These are phyloP conservation scores for Apotomis turbidana DNA, from an alignment of 2,888 invertebrate genomes.

Conservation along the genomic window DNA sequence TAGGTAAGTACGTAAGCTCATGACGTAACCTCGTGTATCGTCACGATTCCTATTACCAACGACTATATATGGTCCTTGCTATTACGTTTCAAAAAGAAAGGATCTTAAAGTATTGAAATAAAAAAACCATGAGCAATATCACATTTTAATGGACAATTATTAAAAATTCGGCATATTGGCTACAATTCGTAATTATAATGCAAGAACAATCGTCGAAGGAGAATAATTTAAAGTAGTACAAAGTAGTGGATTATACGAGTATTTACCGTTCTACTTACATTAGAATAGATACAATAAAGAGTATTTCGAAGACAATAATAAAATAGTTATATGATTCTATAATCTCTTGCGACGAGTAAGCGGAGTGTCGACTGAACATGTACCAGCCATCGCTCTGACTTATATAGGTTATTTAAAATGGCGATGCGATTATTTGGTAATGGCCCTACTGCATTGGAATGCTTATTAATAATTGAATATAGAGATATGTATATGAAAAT, in stretches of 20 bases:
- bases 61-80: too few relatives aligned
- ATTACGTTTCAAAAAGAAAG: neutral
- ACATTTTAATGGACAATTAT: constrained; percentile 80
- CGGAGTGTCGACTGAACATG: neutral
- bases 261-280: constrained; percentile 21
- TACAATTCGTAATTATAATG: constrained; percentile 51
- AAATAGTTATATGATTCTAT: constrained; percentile 20
- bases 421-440: constrained; percentile 52
- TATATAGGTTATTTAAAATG: constrained; percentile 34
- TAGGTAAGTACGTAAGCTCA: neutral
- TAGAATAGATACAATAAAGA: constrained; percentile 26
- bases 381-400: constrained; percentile 3
- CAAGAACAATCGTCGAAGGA: constrained; percentile 39
- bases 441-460: constrained; percentile 68
- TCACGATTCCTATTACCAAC: constrained; percentile 18
- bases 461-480: constrained; percentile 71
- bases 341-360: constrained; percentile 5
- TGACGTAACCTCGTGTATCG: neutral
- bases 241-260: constrained; percentile 21
- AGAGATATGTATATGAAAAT: constrained; percentile 70
- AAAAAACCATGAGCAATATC: constrained; percentile 60
- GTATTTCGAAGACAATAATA: constrained; percentile 31
- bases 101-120: constrained; percentile 26
- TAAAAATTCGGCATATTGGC: constrained; percentile 54
- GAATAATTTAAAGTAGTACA: constrained; percentile 33